Evolutionary conservation across 2,888 invertebrate genomes (phyloP), one percentile per base, ranked within the genome.

Genomic region (Serripes groenlandicus): DNA sequence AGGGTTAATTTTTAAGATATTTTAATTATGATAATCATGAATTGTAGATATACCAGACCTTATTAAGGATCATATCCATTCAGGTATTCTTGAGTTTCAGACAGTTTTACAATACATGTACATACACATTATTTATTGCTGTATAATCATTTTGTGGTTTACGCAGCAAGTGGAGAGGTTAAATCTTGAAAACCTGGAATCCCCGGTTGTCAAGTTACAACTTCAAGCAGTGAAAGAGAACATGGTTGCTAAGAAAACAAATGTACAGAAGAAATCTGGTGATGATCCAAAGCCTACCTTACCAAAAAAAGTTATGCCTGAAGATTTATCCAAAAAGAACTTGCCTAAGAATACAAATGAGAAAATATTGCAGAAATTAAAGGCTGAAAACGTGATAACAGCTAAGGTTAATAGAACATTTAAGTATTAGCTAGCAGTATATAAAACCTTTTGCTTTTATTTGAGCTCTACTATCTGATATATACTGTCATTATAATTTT

Each of bases 351-450:
- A 66, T 1, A 18, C 1, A 15, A 18, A 66, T 26, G 37, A 3
- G 15, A 28, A 26, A 2, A 37, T 21, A 1, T 26, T 23, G 1
- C 26, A 66, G 26, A 42, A 66, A 23, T 26, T 23, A 18, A 66
- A 26, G 11, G 66, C 66, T 66, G 66, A 42, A n/a, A 35, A 42
- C 42, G 42, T 21, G 21, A 37, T 26, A 66, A 15, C 42, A 28
- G 66, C 42, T 23, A 42, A 66, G 66, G 66, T 66, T 66, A 26
- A n/a, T n/a, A n/a, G n/a, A n/a, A n/a, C n/a, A n/a, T n/a, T n/a
- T n/a, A n/a, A n/a, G n/a, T 42, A 15, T 11, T 42, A 42, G 42
- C 15, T 42, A 42, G 9, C 42, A 42, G 42, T 42, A 42, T 42
- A 15, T 42, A 11, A 15, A 11, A 42, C 15, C 42, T 42, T 42